Conservation (phyloP, 2,797 vertebrate species). For the Channa striata region DNA sequence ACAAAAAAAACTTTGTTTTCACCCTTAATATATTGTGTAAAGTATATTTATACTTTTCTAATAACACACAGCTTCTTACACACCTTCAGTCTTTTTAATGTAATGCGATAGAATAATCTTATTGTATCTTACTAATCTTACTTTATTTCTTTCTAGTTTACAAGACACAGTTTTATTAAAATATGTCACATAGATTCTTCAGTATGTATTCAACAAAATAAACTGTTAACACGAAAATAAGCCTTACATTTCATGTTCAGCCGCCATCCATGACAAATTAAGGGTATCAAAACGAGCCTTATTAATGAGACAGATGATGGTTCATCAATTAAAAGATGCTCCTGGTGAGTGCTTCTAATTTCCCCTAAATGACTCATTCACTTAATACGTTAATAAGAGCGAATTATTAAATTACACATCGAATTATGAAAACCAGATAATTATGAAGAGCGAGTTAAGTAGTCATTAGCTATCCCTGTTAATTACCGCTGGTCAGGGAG, state of each 20-base stretch:
- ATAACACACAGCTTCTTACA: not conserved
- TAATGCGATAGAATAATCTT: not conserved
- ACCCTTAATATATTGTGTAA: not conserved
- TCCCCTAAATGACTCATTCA: slow-evolving; percentile 90
- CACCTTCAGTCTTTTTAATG: not conserved
- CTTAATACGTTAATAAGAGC: slow-evolving; percentile 94
- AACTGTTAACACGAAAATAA: slow-evolving; percentile 16
- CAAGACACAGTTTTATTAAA: slow-evolving; percentile 4
- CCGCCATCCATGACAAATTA: slow-evolving; percentile 71
- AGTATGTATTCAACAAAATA: slow-evolving; percentile 23
- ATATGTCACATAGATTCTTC: not conserved
- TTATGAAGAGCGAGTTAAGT: slow-evolving; percentile 97
- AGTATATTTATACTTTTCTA: not conserved
- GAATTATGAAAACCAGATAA: slow-evolving; percentile 99
- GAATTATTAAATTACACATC: slow-evolving; percentile 99
- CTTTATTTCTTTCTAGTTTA: not conserved
- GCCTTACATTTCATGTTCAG: slow-evolving; percentile 24
- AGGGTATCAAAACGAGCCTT: slow-evolving; percentile 74
- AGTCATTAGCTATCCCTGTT: slow-evolving; percentile 99
- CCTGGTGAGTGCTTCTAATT: slow-evolving; percentile 83
- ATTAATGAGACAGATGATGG: slow-evolving; percentile 80
- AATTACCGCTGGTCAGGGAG: slow-evolving; percentile 98
- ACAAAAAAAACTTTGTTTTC: not conserved
- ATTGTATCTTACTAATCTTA: too few species aligned
- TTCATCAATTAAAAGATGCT: slow-evolving; percentile 86